phyloP scores from a whole-genome alignment of 2,113 vertebrate species.

The Scomber japonicus region DNA sequence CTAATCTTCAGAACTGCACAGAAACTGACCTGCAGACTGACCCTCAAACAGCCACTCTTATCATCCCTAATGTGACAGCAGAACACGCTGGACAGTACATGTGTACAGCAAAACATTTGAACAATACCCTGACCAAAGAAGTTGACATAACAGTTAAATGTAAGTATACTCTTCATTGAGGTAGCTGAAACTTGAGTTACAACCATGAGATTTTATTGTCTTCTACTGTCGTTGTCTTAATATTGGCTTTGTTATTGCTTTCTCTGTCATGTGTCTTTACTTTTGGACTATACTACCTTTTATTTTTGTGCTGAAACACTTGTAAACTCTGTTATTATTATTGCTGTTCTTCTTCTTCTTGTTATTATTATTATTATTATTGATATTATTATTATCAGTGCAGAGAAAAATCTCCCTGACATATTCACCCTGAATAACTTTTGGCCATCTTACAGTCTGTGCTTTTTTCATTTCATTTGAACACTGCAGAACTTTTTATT shows the following conservation, averaged over 20 bases:
- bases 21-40: too few relatives aligned
- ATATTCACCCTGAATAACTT: neutral
- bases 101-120: conserved; percentile 49
- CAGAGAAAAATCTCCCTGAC: neutral
- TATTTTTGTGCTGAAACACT: too few relatives aligned
- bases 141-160: conserved; percentile 31
- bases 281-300: too few relatives aligned
- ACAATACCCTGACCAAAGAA: neutral
- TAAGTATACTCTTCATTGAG: conserved; percentile 21
- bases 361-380: too few relatives aligned
- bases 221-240: too few relatives aligned
- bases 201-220: too few relatives aligned
- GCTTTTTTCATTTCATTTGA: neutral
- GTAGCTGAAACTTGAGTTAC: neutral
- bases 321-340: too few relatives aligned
- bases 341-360: too few relatives aligned
- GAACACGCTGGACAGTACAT: conserved; percentile 56
- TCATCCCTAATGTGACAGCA: neutral
- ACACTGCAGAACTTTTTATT: neutral
- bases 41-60: neutral
- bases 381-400: neutral
- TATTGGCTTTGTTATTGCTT: too few relatives aligned
- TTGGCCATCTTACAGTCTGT: neutral
- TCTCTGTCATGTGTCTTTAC: too few relatives aligned
- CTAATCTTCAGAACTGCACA: neutral